These are phyloP conservation scores for Mugil cephalus DNA, from an alignment of 2,113 vertebrate genomes.

Conservation along the genomic window DNA sequence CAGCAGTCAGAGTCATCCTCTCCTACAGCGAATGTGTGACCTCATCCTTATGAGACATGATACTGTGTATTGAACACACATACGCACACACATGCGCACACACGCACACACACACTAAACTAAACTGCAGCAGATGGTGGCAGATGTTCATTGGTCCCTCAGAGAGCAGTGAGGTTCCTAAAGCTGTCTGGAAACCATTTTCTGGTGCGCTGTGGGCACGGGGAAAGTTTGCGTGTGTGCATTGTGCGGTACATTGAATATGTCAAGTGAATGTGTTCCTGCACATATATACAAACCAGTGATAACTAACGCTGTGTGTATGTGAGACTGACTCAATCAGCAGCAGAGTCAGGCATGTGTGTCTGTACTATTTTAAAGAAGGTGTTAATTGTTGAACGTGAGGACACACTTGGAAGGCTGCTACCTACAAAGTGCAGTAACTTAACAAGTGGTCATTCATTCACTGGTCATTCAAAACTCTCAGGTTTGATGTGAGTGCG, in stretches of 20 bases:
- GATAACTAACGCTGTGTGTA: not conserved
- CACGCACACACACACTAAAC: conserved; percentile 45
- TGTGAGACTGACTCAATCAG: too few species aligned
- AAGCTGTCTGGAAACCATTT: conserved; percentile 65
- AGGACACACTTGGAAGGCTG: too few species aligned
- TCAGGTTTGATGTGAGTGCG: too few species aligned
- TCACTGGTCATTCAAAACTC: too few species aligned
- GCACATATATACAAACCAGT: not conserved
- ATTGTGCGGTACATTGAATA: not conserved
- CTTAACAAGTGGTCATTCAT: too few species aligned
- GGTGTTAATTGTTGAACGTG: not conserved
- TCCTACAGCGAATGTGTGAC: conserved; percentile 41
- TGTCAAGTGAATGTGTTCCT: conserved; percentile 22
- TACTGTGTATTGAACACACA: conserved; percentile 33
- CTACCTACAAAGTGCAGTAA: too few species aligned
- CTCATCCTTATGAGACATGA: conserved; percentile 68
- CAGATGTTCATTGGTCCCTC: conserved; percentile 67
- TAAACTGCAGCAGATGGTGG: conserved; percentile 61
- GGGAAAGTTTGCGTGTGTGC: conserved; percentile 3
- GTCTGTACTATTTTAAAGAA: too few species aligned
- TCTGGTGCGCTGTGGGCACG: conserved; percentile 39
- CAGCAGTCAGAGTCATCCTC: conserved; percentile 10
- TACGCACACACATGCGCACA: conserved; percentile 31
- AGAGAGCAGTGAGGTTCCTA: conserved; percentile 55
- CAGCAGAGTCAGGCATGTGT: too few species aligned